These are phyloP conservation scores for Notechis scutatus DNA, from an alignment of 2,113 vertebrate species.

Conservation along the genomic window DNA sequence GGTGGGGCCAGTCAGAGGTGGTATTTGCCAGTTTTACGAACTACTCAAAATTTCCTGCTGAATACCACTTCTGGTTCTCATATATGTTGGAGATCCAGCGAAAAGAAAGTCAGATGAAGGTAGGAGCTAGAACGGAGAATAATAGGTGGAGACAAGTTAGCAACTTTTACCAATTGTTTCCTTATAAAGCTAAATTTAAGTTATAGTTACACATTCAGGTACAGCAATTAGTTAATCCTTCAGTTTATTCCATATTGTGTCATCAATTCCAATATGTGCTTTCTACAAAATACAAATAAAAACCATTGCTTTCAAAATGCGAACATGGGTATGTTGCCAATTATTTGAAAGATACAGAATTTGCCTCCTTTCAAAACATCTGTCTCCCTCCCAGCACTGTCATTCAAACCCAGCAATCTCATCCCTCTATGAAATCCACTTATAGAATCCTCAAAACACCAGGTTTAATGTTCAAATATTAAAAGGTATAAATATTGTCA, in stretches of 20 bases:
- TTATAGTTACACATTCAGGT: background rate
- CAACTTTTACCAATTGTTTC: background rate
- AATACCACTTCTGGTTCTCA: background rate
- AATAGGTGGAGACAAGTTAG: background rate
- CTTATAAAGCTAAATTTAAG: background rate
- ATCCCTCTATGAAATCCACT: constrained; percentile 6
- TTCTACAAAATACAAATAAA: background rate
- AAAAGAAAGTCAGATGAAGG: background rate
- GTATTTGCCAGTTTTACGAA: too few relatives aligned
- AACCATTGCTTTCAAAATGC: background rate
- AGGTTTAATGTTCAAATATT: constrained; percentile 17
- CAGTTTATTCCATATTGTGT: background rate
- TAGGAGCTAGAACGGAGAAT: background rate
- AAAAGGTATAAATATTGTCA: constrained; percentile 17
- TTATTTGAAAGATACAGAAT: background rate
- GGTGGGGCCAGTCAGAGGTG: too few relatives aligned
- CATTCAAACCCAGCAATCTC: background rate
- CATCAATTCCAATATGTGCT: background rate
- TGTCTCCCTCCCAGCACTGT: constrained; percentile 8
- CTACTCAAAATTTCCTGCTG: too few relatives aligned
- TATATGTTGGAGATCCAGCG: background rate
- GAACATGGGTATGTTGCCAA: background rate
- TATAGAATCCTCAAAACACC: constrained; percentile 4
- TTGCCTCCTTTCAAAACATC: constrained; percentile 6
- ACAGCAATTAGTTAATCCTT: background rate